Conservation (phyloP, 2,113 vertebrate species). For the Colius striatus region DNA sequence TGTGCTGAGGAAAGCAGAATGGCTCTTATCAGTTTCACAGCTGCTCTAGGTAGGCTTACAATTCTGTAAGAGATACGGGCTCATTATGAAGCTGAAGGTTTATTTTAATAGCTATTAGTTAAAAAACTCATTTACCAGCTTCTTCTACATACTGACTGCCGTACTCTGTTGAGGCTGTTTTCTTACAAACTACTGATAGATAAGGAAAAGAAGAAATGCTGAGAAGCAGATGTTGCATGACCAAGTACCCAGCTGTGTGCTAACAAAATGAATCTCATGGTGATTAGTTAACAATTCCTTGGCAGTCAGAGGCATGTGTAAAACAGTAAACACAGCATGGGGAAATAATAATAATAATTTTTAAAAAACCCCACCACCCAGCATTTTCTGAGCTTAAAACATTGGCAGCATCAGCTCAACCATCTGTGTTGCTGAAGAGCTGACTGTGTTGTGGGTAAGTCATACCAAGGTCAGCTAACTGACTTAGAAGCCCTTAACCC, state of each 20-base stretch:
- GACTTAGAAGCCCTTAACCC: constrained; percentile 34
- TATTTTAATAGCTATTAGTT: background rate
- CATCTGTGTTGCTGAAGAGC: constrained; percentile 70
- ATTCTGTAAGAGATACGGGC: background rate
- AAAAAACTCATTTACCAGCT: background rate
- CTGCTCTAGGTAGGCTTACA: background rate
- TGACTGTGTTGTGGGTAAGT: constrained; percentile 66
- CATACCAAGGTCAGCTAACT: constrained; percentile 55
- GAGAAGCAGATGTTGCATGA: constrained; percentile 80
- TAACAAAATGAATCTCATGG: constrained; percentile 77
- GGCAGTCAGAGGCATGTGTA: constrained; percentile 75
- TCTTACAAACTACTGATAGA: constrained; percentile 10
- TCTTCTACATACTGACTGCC: background rate
- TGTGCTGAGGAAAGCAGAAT: accelerated
- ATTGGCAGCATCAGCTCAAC: constrained; percentile 62
- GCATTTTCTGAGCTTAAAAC: constrained; percentile 59
- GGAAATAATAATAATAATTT: constrained; percentile 46
- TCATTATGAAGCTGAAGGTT: background rate
- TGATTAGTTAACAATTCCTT: constrained; percentile 82
- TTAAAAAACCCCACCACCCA: background rate
- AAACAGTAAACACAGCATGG: constrained; percentile 69
- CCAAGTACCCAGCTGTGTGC: constrained; percentile 82
- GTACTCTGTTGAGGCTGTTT: background rate
- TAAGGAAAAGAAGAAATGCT: constrained; percentile 71
- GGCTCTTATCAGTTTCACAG: background rate